A percentile compares a stretch with the other conserved stretches of the same genome.
These are phyloP conservation scores for Erythrolamprus reginae DNA, from an alignment of 2,113 vertebrate species.

Conservation along the genomic window DNA sequence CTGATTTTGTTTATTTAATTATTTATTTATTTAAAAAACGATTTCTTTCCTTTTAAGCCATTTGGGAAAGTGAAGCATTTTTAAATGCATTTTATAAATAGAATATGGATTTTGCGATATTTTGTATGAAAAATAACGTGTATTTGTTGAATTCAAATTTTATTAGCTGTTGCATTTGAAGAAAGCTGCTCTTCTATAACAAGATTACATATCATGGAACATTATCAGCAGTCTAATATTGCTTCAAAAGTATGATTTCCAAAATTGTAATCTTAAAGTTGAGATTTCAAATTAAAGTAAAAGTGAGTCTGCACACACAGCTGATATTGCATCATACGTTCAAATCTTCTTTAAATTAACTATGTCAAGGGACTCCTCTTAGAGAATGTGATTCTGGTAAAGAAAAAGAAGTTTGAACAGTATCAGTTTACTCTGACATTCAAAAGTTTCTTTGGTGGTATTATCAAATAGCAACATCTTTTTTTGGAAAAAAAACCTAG, in stretches of 20 bases:
- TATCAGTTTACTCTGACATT: constrained; percentile 61
- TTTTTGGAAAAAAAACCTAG: constrained; percentile 27
- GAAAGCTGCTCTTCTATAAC: constrained; percentile 10
- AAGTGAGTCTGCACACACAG: constrained; percentile 83
- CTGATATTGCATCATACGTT: constrained; percentile 86
- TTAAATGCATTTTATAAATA: constrained; percentile 15
- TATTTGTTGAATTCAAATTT: constrained; percentile 39
- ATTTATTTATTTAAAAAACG: neutral
- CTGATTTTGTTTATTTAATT: constrained; percentile 13
- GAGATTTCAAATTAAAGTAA: constrained; percentile 84
- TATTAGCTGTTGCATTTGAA: neutral
- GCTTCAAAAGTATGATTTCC: constrained; percentile 54
- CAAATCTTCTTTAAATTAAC: constrained; percentile 89
- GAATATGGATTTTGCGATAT: neutral
- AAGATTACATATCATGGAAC: no score
- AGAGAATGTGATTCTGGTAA: constrained; percentile 61
- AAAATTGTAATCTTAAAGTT: constrained; percentile 76
- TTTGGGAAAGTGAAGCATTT: constrained; percentile 5
- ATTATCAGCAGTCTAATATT: constrained; percentile 44
- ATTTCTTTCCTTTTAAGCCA: neutral
- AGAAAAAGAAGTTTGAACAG: constrained; percentile 56
- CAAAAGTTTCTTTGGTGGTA: constrained; percentile 56
- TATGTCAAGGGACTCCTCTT: constrained; percentile 75
- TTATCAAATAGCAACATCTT: constrained; percentile 45
- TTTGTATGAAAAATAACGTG: neutral